These are phyloP conservation scores for Ctenomys sociabilis DNA, from an alignment of 2,113 vertebrate species.

Conservation along the genomic window DNA sequence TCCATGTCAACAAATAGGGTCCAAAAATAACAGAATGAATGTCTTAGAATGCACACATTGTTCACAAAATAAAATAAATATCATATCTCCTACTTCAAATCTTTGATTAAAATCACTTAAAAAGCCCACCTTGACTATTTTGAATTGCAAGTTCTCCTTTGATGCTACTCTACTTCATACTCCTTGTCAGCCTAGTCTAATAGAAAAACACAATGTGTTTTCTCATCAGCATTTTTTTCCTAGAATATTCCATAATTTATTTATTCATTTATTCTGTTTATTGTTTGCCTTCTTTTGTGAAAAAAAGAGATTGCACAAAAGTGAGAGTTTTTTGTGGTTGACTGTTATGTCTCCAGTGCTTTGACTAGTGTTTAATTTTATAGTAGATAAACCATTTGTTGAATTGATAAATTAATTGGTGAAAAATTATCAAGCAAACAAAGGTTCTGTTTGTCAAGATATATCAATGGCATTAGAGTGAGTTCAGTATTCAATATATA, in stretches of 20 bases:
- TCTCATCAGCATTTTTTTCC: background rate
- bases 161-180: background rate
- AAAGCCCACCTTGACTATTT: background rate
- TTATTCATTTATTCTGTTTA: background rate
- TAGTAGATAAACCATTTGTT: background rate
- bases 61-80: background rate
- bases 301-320: background rate
- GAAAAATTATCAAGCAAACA: background rate
- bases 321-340: background rate
- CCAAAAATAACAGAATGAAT: background rate
- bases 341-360: background rate
- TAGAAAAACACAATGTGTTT: too few species aligned
- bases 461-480: background rate
- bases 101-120: background rate
- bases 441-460: background rate
- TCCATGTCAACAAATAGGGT: background rate
- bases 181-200: background rate
- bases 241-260: background rate
- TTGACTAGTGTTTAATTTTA: background rate
- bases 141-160: background rate
- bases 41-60: background rate
- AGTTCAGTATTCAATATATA: background rate
- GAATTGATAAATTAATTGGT: background rate
- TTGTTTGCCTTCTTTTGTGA: background rate
- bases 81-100: background rate